Conservation (phyloP, 1,140 invertebrate species). For the Orchestia grillus region DNA sequence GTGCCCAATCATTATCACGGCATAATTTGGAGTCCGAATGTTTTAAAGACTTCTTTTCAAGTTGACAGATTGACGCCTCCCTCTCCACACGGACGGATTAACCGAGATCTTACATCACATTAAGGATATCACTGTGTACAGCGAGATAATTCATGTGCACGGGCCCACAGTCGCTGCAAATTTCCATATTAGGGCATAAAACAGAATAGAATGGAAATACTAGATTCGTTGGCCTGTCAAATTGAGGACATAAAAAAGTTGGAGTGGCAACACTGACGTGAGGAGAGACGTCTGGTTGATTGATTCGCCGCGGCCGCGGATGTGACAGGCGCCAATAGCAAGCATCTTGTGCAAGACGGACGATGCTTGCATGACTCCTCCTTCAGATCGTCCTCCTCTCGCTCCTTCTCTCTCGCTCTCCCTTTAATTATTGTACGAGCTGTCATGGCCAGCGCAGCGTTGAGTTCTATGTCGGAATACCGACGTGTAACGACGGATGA, state of each 20-base stretch:
- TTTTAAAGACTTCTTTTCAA: background rate
- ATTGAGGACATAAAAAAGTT: background rate
- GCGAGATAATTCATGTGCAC: background rate
- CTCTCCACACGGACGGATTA: background rate
- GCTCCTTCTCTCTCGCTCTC: no score
- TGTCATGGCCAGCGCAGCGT: constrained; percentile 9
- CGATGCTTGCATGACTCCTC: constrained; percentile 37
- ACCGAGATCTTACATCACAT: background rate
- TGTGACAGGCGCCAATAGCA: constrained; percentile 56
- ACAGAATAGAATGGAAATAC: background rate
- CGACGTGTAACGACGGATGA: no score
- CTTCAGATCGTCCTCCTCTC: background rate
- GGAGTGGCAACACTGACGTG: background rate
- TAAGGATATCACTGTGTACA: background rate
- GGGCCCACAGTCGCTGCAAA: background rate
- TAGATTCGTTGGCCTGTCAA: background rate
- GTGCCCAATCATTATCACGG: background rate
- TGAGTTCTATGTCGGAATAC: no score
- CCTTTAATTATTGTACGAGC: background rate
- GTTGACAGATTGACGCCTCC: background rate
- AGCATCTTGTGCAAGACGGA: constrained; percentile 47
- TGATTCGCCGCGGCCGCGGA: constrained; percentile 18
- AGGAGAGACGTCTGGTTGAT: background rate
- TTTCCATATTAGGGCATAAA: background rate
- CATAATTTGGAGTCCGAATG: background rate